These are phyloP conservation scores for Drosophila imparisetae DNA, from an alignment of 2,888 invertebrate species.

Conservation along the genomic window DNA sequence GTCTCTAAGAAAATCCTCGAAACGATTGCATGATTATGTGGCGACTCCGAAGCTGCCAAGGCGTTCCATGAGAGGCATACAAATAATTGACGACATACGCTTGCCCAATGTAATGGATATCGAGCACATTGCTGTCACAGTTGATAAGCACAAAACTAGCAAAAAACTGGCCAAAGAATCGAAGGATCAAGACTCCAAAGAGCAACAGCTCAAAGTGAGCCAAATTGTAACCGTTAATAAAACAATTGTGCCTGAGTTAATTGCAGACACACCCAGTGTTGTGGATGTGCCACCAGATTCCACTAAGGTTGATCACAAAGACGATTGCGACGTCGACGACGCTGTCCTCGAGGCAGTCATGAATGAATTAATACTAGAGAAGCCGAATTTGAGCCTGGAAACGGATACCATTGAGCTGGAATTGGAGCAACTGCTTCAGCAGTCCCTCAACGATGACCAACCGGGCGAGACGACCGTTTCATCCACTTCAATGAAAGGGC, in stretches of 20 bases:
- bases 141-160: constrained; percentile 32
- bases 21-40: background rate
- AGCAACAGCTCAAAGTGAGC: background rate
- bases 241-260: constrained; percentile 5
- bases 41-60: background rate
- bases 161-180: background rate
- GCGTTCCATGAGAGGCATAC: constrained; percentile 28
- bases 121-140: constrained; percentile 49
- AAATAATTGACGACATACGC: constrained; percentile 69
- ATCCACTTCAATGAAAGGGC: constrained; percentile 57
- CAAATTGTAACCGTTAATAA: constrained; percentile 3
- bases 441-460: constrained; percentile 26
- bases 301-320: constrained; percentile 58
- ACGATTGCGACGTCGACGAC: constrained; percentile 59
- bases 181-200: no score
- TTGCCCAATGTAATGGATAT: constrained; percentile 58
- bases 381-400: constrained; percentile 37
- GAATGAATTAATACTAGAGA: constrained; percentile 15
- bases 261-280: constrained; percentile 13
- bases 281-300: constrained; percentile 66
- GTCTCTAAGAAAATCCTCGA: background rate
- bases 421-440: constrained; percentile 52
- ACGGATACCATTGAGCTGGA: constrained; percentile 54
- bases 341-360: constrained; percentile 30
- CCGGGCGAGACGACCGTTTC: constrained; percentile 62